These are phyloP conservation scores for Acronicta aceris DNA, from an alignment of 2,888 invertebrate species.

Conservation along the genomic window DNA sequence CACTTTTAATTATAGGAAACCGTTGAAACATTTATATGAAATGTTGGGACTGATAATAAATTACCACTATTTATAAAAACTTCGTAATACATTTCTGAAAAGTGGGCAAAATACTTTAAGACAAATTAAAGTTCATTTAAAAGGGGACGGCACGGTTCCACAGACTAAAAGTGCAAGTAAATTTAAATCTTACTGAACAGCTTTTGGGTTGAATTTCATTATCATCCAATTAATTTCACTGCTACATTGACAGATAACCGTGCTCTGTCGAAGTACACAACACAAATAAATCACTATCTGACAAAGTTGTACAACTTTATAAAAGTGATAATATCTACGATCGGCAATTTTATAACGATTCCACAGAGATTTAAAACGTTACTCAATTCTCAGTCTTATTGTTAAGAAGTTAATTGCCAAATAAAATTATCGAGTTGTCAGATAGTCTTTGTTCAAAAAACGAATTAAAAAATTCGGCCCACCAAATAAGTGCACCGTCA, in stretches of 20 bases:
- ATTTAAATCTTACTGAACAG: conserved; percentile 21
- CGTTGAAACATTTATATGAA: conserved; percentile 8
- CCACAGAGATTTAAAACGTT: conserved; percentile 32
- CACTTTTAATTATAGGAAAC: conserved; percentile 23
- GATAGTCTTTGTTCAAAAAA: conserved; percentile 56
- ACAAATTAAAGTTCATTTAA: conserved; percentile 55
- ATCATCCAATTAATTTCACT: conserved; percentile 16
- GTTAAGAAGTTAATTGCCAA: conserved; percentile 50
- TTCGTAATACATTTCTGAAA: conserved; percentile 23
- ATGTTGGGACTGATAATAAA: conserved; percentile 23
- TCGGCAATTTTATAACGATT: conserved; percentile 49
- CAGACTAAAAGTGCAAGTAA: neutral
- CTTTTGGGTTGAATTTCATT: conserved; percentile 24
- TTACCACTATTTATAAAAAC: conserved; percentile 26
- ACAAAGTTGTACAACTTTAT: conserved; percentile 74
- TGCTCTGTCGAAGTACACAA: conserved; percentile 50
- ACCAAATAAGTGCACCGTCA: conserved; percentile 70
- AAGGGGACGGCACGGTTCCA: conserved; percentile 34
- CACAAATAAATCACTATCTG: conserved; percentile 67
- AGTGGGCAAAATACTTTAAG: conserved; percentile 30
- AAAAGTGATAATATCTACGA: conserved; percentile 67
- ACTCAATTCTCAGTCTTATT: conserved; percentile 60
- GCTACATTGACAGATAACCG: conserved; percentile 55
- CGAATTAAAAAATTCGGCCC: conserved; percentile 70
- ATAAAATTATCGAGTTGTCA: conserved; percentile 53